These are phyloP conservation scores for Beris chalybata DNA, from an alignment of 2,888 invertebrate species.

Conservation along the genomic window DNA sequence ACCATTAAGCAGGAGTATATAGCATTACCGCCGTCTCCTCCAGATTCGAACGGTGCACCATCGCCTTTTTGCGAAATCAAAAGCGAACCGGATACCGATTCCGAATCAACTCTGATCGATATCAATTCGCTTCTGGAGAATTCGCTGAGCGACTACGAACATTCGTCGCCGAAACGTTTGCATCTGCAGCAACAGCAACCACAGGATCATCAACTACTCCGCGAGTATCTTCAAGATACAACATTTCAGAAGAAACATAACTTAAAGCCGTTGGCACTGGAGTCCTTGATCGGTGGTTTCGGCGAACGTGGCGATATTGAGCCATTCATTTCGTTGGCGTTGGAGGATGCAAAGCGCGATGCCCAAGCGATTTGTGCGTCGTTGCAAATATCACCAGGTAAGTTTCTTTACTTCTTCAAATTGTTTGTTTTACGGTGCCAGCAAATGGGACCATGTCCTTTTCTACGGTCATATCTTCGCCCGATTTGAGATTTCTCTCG, in stretches of 20 bases:
- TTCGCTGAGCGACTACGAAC: constrained; percentile 41
- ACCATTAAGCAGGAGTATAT: constrained; percentile 58
- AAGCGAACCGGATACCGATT: constrained; percentile 53
- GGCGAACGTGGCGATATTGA: constrained; percentile 76
- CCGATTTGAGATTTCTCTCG: no score
- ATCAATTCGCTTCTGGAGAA: constrained; percentile 49
- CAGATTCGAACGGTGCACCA: constrained; percentile 61
- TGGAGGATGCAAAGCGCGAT: constrained; percentile 83
- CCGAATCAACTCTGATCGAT: constrained; percentile 50
- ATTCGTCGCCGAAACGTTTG: constrained; percentile 9
- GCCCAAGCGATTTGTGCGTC: constrained; percentile 82
- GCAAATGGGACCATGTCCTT: no score
- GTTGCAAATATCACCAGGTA: constrained; percentile 86
- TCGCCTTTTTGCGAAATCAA: constrained; percentile 59
- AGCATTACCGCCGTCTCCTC: constrained; percentile 63
- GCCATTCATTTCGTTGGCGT: constrained; percentile 79
- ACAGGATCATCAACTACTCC: constrained; percentile 73
- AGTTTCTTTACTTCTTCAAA: constrained; percentile 54
- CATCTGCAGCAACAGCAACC: constrained; percentile 45
- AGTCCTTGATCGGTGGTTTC: constrained; percentile 61
- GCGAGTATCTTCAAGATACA: constrained; percentile 81
- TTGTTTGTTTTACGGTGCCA: no score
- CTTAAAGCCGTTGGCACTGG: constrained; percentile 74
- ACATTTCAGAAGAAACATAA: constrained; percentile 84
- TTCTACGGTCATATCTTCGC: no score